phyloP scores from a whole-genome alignment of 2,888 invertebrate genomes.

The Aleiodes alternator region DNA sequence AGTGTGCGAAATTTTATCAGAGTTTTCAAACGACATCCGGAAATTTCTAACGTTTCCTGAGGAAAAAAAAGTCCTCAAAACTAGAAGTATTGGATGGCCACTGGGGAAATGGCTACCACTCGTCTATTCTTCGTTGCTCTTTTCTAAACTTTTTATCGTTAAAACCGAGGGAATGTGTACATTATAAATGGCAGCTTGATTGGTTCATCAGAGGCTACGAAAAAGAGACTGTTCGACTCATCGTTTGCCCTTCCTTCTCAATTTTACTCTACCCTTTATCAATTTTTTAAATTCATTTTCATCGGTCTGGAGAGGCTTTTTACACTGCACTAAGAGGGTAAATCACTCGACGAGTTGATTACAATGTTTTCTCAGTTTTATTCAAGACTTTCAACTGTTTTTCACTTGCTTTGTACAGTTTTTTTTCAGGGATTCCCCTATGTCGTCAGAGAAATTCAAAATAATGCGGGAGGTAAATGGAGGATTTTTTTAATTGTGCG shows the following conservation, averaged over 20 bases:
- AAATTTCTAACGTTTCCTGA: no score
- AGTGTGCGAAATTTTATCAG: slow-evolving; percentile 25
- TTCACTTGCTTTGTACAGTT: background rate
- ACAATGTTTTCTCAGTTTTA: slow-evolving; percentile 59
- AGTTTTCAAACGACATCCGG: no score
- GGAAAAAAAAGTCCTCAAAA: no score
- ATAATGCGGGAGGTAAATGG: no score
- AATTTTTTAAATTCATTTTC: slow-evolving; percentile 30
- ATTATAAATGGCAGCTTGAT: slow-evolving; percentile 71
- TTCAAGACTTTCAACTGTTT: slow-evolving; percentile 48
- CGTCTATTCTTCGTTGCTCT: slow-evolving; percentile 17
- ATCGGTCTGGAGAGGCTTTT: slow-evolving; percentile 60
- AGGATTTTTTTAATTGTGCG: slow-evolving; percentile 69
- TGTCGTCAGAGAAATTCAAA: background rate
- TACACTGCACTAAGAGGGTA: slow-evolving; percentile 58
- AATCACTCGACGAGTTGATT: background rate
- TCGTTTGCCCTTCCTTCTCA: slow-evolving; percentile 51
- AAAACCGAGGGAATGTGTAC: slow-evolving; percentile 43
- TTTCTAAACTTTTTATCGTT: slow-evolving; percentile 10
- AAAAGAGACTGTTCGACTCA: slow-evolving; percentile 57
- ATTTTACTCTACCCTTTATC: slow-evolving; percentile 20
- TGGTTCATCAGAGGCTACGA: slow-evolving; percentile 70
- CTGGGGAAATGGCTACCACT: no score
- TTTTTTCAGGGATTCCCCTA: background rate
- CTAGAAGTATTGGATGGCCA: no score